These are phyloP conservation scores for Thomomys bottae DNA, from an alignment of 2,113 vertebrate genomes.

Conservation along the genomic window DNA sequence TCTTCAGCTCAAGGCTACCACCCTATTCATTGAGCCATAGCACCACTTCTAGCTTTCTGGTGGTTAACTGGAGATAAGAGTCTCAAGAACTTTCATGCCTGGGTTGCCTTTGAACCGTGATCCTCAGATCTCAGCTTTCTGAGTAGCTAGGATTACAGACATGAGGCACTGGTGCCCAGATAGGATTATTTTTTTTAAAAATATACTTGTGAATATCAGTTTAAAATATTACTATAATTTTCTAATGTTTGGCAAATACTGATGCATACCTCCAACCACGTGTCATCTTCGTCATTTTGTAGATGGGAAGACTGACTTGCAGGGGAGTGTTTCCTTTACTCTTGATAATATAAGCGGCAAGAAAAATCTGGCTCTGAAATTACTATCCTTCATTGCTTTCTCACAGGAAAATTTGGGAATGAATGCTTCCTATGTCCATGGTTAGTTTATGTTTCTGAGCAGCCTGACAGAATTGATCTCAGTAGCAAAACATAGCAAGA, in stretches of 20 bases:
- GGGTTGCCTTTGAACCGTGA: too few relatives aligned
- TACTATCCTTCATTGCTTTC: rapidly evolving
- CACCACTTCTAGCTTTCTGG: too few relatives aligned
- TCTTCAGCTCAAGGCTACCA: too few relatives aligned
- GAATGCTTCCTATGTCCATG: neutral
- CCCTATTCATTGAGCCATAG: too few relatives aligned
- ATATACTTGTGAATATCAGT: neutral
- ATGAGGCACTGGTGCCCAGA: too few relatives aligned
- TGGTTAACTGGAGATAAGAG: too few relatives aligned
- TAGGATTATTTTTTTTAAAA: too few relatives aligned
- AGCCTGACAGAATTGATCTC: neutral
- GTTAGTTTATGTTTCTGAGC: neutral
- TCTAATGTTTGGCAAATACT: too few relatives aligned
- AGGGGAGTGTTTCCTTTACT: neutral
- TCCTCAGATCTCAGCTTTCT: too few relatives aligned
- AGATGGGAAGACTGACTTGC: neutral
- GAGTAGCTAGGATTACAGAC: too few relatives aligned
- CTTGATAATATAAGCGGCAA: neutral
- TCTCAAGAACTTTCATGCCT: too few relatives aligned
- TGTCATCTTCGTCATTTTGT: neutral
- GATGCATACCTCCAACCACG: neutral
- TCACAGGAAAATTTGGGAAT: rapidly evolving
- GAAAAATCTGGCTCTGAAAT: neutral
- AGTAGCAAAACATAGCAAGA: neutral
- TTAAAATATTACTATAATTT: neutral